Evolutionary conservation across 2,797 vertebrate genomes (phyloP).

Genomic region (Lacerta agilis): DNA sequence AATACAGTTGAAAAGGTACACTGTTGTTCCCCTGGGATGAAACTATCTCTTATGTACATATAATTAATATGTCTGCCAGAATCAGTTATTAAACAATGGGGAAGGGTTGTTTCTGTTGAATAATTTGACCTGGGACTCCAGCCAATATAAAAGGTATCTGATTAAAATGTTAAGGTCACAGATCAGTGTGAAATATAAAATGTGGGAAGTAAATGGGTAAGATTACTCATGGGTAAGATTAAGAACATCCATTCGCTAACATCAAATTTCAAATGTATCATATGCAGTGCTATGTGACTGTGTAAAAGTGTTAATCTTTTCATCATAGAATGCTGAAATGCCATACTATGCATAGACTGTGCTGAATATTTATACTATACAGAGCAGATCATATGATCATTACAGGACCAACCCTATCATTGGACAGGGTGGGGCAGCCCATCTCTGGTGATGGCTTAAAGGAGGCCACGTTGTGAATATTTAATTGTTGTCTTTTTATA

Average conservation of each 20-base stretch:
- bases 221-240: conserved; percentile 49
- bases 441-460: background rate
- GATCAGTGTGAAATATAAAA: conserved; percentile 60
- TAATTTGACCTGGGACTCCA: conserved; percentile 68
- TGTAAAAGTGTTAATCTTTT: background rate
- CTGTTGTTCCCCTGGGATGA: conserved; percentile 48
- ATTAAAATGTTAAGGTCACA: conserved; percentile 67
- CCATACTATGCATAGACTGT: background rate
- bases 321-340: background rate
- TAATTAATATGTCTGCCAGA: conserved; percentile 75
- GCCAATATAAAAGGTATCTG: conserved; percentile 70
- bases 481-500: background rate
- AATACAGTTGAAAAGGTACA: conserved; percentile 44
- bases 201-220: conserved; percentile 34
- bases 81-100: conserved; percentile 68
- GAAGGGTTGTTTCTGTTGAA: conserved; percentile 65
- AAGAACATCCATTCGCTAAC: conserved; percentile 17
- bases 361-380: background rate
- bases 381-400: fast-evolving
- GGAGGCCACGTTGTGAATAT: background rate
- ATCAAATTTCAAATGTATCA: conserved; percentile 41
- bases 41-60: conserved; percentile 64
- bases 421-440: background rate
- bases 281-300: background rate
- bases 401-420: background rate